A percentile compares a stretch with the other conserved stretches of the same genome.
Conservation (phyloP, 2,797 vertebrate species). For the Rhincodon typus region DNA sequence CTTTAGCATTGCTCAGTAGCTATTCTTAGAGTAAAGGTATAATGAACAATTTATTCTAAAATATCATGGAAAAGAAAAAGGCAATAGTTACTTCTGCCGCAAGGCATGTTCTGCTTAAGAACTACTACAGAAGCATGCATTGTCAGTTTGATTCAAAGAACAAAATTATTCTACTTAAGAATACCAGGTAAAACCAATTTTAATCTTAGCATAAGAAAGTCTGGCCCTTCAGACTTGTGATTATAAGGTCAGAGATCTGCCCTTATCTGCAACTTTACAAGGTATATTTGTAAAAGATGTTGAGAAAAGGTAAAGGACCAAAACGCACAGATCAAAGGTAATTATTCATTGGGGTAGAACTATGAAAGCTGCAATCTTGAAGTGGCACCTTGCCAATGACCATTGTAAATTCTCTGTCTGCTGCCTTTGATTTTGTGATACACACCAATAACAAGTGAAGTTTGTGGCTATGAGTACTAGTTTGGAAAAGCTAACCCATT, state of each 20-base stretch:
- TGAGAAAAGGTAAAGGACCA: not conserved
- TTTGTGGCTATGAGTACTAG: not conserved
- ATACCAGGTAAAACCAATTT: not conserved
- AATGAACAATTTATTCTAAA: too few species aligned
- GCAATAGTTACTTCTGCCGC: not conserved
- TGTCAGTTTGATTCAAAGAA: not conserved
- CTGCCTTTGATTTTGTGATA: not conserved
- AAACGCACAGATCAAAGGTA: not conserved
- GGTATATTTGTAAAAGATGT: not conserved
- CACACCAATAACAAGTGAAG: not conserved
- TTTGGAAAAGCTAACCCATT: not conserved
- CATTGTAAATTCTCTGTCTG: not conserved
- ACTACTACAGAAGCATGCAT: not conserved
- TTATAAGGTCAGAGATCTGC: not conserved
- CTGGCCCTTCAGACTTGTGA: not conserved
- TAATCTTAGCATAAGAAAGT: not conserved
- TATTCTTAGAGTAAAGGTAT: too few species aligned
- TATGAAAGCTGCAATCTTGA: not conserved
- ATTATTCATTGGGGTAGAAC: not conserved
- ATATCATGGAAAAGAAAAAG: not conserved
- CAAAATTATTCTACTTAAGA: not conserved
- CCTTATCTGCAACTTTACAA: not conserved
- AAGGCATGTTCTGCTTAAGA: not conserved
- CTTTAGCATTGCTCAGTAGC: too few species aligned
- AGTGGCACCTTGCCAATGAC: not conserved